phyloP scores from a whole-genome alignment of 2,113 vertebrate genomes.

The Campylomormyrus tamandua region DNA sequence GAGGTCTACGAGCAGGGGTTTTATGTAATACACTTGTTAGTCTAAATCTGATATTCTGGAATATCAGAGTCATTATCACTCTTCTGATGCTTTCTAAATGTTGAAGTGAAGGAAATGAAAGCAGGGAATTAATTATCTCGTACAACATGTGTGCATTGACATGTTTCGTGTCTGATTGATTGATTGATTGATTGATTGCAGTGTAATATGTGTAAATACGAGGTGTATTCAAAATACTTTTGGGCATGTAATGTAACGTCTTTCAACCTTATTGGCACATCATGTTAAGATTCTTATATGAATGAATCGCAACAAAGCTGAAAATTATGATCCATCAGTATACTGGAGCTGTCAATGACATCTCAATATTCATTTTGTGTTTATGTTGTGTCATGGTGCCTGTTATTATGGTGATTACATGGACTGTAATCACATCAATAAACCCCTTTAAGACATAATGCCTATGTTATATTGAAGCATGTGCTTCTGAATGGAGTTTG shows the following conservation, averaged over 20 bases:
- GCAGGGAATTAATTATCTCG: neutral
- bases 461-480: neutral
- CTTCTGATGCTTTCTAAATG: neutral
- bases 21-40: conserved; percentile 1
- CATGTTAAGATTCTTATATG: neutral
- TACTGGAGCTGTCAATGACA: neutral
- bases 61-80: neutral
- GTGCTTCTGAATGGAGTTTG: neutral
- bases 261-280: neutral
- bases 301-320: neutral
- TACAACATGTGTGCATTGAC: neutral
- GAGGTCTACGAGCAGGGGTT: neutral
- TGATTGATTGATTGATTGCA: neutral
- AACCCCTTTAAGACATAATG: neutral
- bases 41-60: conserved; percentile 14
- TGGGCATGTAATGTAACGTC: neutral
- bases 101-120: conserved; percentile 8
- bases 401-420: neutral
- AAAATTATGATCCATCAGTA: neutral
- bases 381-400: neutral
- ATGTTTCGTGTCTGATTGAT: neutral
- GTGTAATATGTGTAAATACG: conserved; percentile 17
- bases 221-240: neutral
- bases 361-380: neutral
- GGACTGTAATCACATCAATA: neutral